Conservation (phyloP, 2,113 vertebrate genomes). For the Ictalurus furcatus region DNA sequence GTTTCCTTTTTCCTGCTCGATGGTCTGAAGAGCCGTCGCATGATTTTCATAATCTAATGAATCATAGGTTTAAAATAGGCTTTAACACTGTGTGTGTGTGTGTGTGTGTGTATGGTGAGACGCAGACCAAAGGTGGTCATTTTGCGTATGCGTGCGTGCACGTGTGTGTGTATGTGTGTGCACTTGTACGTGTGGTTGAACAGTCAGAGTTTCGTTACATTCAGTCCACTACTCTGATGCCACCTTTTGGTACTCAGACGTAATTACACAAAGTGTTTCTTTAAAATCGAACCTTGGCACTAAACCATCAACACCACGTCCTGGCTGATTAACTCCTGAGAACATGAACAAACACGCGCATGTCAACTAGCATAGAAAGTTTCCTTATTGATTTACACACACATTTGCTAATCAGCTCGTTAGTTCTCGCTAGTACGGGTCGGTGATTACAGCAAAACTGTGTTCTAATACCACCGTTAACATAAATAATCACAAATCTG, state of each 20-base stretch:
- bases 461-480: no score
- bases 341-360: not conserved
- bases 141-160: not conserved
- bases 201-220: not conserved
- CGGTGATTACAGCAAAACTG: not conserved
- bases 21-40: not conserved
- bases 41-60: not conserved
- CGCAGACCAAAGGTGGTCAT: not conserved
- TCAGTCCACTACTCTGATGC: slow-evolving; percentile 20
- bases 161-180: no score
- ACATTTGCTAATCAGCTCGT: not conserved
- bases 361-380: not conserved
- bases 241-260: slow-evolving; percentile 52
- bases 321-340: not conserved
- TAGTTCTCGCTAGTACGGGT: not conserved
- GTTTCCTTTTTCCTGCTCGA: not conserved
- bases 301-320: not conserved
- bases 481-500: no score
- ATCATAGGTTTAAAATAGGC: slow-evolving; percentile 14
- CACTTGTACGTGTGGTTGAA: not conserved
- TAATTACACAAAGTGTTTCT: not conserved
- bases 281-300: not conserved
- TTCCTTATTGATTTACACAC: not conserved
- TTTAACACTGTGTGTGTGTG: not conserved
- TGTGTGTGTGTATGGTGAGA: not conserved